These are phyloP conservation scores for Furcifer pardalis DNA, from an alignment of 2,797 vertebrate genomes.

Conservation along the genomic window DNA sequence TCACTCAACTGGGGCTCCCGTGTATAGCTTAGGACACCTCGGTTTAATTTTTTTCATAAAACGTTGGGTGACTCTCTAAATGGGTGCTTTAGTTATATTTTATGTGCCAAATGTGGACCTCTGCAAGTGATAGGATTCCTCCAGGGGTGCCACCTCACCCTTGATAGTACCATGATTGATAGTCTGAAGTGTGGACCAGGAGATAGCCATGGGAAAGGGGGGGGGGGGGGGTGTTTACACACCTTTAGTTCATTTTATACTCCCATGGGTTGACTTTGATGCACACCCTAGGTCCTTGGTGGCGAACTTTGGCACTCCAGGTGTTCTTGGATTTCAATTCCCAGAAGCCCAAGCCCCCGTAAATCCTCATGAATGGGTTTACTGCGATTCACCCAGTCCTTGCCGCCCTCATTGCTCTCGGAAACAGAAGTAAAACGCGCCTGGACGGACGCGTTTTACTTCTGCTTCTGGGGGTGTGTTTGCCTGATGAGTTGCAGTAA, in stretches of 20 bases:
- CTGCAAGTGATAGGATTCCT: constrained; percentile 52
- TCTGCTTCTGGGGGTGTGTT: too few species aligned
- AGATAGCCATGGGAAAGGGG: not conserved
- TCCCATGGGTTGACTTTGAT: too few species aligned
- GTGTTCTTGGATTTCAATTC: too few species aligned
- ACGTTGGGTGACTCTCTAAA: constrained; percentile 42
- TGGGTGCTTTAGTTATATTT: constrained; percentile 66
- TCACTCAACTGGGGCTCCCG: constrained; percentile 45
- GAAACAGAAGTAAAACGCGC: too few species aligned
- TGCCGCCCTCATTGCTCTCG: too few species aligned
- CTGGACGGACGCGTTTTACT: too few species aligned
- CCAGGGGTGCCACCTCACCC: not conserved
- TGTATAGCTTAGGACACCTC: constrained; percentile 54
- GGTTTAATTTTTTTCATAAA: constrained; percentile 58
- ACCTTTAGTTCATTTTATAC: not conserved
- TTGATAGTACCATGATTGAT: not conserved
- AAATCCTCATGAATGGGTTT: too few species aligned
- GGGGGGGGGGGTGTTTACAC: not conserved
- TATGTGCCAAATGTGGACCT: constrained; percentile 73
- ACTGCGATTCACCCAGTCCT: too few species aligned
- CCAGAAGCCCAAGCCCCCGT: too few species aligned
- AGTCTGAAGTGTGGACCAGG: not conserved
- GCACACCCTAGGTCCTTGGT: too few species aligned
- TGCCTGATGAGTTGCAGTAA: too few species aligned
- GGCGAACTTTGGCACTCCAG: too few species aligned